phyloP scores from a whole-genome alignment of 23 tunicate genomes.

The Styela clava region DNA sequence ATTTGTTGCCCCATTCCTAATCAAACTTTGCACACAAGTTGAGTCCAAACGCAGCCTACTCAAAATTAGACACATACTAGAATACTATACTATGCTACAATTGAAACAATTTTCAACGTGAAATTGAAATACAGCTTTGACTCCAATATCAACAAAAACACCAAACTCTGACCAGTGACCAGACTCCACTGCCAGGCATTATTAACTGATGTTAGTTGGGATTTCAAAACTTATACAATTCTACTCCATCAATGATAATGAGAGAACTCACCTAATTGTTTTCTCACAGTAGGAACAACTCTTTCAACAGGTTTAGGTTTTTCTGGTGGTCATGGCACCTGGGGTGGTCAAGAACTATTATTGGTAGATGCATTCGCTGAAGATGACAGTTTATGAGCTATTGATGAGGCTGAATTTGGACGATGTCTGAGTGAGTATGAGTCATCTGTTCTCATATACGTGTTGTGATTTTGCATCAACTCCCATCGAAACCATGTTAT shows the following conservation, averaged over 20 bases:
- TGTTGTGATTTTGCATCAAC: neutral
- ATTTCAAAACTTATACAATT: neutral
- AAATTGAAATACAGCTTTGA: neutral
- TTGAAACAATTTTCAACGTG: too few species aligned
- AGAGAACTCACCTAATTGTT: conserved; percentile 13
- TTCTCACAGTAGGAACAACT: neutral
- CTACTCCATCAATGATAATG: too few species aligned
- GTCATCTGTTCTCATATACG: neutral
- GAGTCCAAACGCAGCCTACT: too few species aligned
- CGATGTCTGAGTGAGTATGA: conserved; percentile 20
- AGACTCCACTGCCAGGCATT: too few species aligned
- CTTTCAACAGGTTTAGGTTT: conserved; percentile 16
- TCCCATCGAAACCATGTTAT: conserved; percentile 23
- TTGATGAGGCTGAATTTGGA: conserved; percentile 16
- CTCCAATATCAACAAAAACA: neutral
- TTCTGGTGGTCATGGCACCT: conserved; percentile 61
- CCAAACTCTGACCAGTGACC: too few species aligned
- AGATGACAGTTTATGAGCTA: conserved; percentile 14
- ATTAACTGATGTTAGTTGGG: neutral
- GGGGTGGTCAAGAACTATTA: conserved; percentile 46
- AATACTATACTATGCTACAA: too few species aligned
- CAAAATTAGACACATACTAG: too few species aligned
- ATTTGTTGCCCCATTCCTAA: too few species aligned
- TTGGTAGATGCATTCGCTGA: conserved; percentile 6
- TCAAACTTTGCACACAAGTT: too few species aligned